Conservation (phyloP, 1,140 invertebrate species). For the Pteromalus puparum region DNA sequence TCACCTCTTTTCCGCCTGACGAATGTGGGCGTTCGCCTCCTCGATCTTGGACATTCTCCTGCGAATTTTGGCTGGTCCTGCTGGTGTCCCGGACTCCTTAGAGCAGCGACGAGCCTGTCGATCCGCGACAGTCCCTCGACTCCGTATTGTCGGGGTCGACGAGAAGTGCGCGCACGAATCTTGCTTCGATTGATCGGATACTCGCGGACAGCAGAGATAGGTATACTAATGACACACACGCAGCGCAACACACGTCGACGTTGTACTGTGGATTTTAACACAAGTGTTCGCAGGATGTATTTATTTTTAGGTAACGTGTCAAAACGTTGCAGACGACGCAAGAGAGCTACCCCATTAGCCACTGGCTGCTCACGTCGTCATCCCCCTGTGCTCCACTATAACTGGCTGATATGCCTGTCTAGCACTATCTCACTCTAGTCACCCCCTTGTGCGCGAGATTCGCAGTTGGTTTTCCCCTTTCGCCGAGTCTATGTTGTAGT, state of each 20-base stretch:
- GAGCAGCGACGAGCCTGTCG: constrained; percentile 1
- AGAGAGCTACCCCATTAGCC: not conserved
- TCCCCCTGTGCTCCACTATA: not conserved
- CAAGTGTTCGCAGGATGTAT: not conserved
- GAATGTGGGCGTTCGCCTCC: constrained; percentile 83
- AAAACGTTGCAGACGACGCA: constrained; percentile 46
- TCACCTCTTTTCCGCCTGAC: constrained; percentile 86
- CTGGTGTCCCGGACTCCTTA: not conserved
- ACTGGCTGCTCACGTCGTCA: not conserved
- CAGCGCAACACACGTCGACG: too few relatives aligned
- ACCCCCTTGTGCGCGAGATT: not conserved
- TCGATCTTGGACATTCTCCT: constrained; percentile 79
- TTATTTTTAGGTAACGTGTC: constrained; percentile 7
- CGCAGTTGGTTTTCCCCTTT: not conserved
- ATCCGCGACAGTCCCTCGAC: not conserved
- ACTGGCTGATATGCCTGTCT: not conserved
- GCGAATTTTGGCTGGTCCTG: constrained; percentile 42
- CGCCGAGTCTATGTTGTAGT: too few relatives aligned
- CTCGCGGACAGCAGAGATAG: not conserved
- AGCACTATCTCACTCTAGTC: not conserved
- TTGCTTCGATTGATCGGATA: not conserved
- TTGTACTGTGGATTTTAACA: not conserved
- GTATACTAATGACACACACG: too few relatives aligned
- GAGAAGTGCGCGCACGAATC: not conserved
- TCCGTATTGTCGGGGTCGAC: not conserved